Evolutionary conservation across 2,113 vertebrate species (phyloP), one percentile per base, ranked within the genome.

Genomic region (Nymphicus hollandicus): DNA sequence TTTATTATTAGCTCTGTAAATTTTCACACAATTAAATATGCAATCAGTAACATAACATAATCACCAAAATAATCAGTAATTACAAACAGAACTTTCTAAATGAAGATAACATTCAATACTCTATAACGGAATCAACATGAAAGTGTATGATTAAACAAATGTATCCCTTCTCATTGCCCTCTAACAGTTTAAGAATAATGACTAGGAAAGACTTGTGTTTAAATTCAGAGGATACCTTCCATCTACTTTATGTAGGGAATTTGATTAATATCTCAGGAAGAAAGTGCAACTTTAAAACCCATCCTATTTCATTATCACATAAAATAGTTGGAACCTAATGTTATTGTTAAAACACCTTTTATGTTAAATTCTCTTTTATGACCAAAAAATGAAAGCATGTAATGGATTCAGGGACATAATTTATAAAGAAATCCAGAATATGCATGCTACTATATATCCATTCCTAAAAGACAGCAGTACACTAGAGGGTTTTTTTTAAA

Each of bases 341-440:
- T 81, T 94, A 96, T 78, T 92, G 86, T 91, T 96, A 87, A 83
- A 95, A 96, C 28, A 91, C 22, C 10, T 74, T 96, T 76, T 69
- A 93, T 79, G 76, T 70, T 77, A 96, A 94, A 96, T 72, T 43
- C 11, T 79, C 50, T 89, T 93, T 96, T 88, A 88, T 88, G 50
- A 72, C 8, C 20, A 80, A 58, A 69, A 94, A 89, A 83, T 53
- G 31, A 91, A 55, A 96, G 52, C 13, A 81, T 23, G 18, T 61
- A 93, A 96, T 87, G 23, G 35, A 71, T 92, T 92, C 92, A 81
- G 52, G 70, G 49, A 95, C 52, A 69, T 79, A 94, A 95, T 74
- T 90, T 86, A 81, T 12, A 25, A 77, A 68, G 85, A 95, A 92
- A 90, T 63, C 35, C 55, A 91, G 72, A 91, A 64, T 78, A 90